Evolutionary conservation across 2,888 invertebrate species (phyloP).

Genomic region (Cecidostiba fungosa): DNA sequence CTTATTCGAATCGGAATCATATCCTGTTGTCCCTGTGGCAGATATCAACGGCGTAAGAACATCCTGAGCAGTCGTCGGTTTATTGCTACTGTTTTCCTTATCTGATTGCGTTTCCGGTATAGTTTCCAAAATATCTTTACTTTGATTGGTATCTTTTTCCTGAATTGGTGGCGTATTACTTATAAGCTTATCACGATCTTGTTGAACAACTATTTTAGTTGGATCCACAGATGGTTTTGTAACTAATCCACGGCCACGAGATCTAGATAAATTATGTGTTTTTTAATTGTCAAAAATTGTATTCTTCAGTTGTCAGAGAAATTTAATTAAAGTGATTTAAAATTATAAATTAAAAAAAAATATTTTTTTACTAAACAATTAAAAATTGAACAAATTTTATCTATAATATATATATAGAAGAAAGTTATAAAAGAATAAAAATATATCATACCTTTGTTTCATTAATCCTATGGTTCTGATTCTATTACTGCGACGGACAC

Average conservation of each 20-base stretch:
- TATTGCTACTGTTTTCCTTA: constrained; percentile 73
- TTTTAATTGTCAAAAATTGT: no score
- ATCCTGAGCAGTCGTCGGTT: constrained; percentile 68
- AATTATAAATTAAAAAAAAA: constrained; percentile 10
- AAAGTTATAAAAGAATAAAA: not conserved
- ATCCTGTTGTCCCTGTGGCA: constrained; percentile 70
- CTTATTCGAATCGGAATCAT: constrained; percentile 81
- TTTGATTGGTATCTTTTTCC: constrained; percentile 71
- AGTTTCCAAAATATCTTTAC: constrained; percentile 70
- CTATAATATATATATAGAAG: constrained; percentile 1
- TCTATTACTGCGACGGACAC: constrained; percentile 87
- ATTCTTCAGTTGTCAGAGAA: not conserved
- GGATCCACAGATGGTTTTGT: constrained; percentile 74
- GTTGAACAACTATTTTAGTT: constrained; percentile 68
- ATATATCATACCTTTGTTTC: constrained; percentile 82
- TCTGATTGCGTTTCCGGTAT: constrained; percentile 75
- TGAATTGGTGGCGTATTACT: constrained; percentile 65
- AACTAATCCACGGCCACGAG: constrained; percentile 77
- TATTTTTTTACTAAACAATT: not conserved
- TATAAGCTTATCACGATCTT: constrained; percentile 72
- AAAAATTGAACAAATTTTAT: not conserved
- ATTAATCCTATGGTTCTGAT: constrained; percentile 88
- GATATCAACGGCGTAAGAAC: constrained; percentile 70
- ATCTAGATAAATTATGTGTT: constrained; percentile 67
- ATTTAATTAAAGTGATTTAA: not conserved